Base-by-base conservation (phyloP, 2,797 vertebrate genomes). In the Malurus splendens region DNA sequence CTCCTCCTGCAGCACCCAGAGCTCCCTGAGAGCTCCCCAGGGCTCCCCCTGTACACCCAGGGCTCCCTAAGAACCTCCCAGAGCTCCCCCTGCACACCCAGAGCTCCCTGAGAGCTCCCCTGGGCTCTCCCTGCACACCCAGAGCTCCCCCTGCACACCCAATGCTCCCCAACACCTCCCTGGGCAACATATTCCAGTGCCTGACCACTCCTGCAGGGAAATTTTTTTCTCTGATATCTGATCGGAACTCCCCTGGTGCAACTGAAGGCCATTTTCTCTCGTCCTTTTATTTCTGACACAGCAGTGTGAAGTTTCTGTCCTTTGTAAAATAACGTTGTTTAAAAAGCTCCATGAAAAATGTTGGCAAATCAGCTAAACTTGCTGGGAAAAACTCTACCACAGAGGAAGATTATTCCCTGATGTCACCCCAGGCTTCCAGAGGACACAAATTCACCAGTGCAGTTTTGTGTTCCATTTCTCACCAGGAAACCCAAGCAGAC, bases 311-410 rank as follows among this genome's bases (percentile, higher is more conserved):
- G 6, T 23, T 65, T 67, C 76, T 73, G 48, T 12, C 41, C 56
- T 71, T 28, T 7, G 22, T 18, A 27, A 79, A 60, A 33, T 2
- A 54, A 64, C 47, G 36, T 16, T 38, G 60, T 28, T 33, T 22
- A 18, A 59, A 38, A 45, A 23, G 2, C 22, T n/a, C 44, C 74
- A 30, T 1, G 41, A 22, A 61, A 42, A 14, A 83, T 13, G 23
- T 0, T 50, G 51, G 45, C 15, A 41, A 44, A 56, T 16, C 7
- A 50, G 22, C 30, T 11, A 8, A 6, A 30, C 19, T 28, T n/a
- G 8, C 30, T 12, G 41, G 33, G n/a, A 27, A 28, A 28, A 38
- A 56, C 0, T 0, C 57, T 25, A 39, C 9, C 64, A 12, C 0
- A 17, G 52, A 42, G 24, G 19, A 6, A 51, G 44, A 10, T 47